Conservation (phyloP, 2,797 vertebrate species). For the Odontamblyopus lacepedii region DNA sequence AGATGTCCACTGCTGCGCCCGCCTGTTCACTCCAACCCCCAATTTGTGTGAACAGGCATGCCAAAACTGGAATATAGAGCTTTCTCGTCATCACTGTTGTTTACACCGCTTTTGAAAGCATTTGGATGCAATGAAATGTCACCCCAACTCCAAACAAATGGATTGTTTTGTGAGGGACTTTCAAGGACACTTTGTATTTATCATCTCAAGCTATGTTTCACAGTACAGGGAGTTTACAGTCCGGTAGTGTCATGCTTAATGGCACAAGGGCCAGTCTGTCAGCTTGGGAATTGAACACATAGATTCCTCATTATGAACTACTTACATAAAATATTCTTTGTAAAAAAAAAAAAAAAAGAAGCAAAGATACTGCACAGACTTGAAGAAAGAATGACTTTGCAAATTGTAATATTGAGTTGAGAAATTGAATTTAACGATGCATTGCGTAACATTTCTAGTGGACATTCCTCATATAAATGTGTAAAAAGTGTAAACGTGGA, state of each 20-base stretch:
- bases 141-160: conserved; percentile 12
- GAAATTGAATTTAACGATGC: too few relatives aligned
- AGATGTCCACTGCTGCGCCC: conserved; percentile 69
- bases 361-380: too few relatives aligned
- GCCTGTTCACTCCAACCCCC: conserved; percentile 63
- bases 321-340: too few relatives aligned
- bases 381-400: too few relatives aligned
- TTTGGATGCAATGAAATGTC: conserved; percentile 43
- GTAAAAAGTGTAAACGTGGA: too few relatives aligned
- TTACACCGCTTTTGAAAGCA: conserved; percentile 35
- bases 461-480: too few relatives aligned
- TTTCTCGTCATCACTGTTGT: conserved; percentile 39
- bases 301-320: neutral
- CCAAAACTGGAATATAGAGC: conserved; percentile 33
- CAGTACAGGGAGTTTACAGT: neutral
- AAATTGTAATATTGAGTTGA: too few relatives aligned
- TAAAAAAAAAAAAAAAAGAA: too few relatives aligned
- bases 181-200: conserved; percentile 11
- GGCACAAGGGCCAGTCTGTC: neutral
- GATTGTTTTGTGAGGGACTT: neutral
- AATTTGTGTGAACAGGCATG: conserved; percentile 68
- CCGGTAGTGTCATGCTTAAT: neutral
- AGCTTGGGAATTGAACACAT: neutral
- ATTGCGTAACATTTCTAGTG: too few relatives aligned
- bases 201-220: neutral